Evolutionary conservation across 2,113 vertebrate genomes (phyloP), one percentile per base, ranked within the genome.

Genomic region (Laticauda laticaudata): DNA sequence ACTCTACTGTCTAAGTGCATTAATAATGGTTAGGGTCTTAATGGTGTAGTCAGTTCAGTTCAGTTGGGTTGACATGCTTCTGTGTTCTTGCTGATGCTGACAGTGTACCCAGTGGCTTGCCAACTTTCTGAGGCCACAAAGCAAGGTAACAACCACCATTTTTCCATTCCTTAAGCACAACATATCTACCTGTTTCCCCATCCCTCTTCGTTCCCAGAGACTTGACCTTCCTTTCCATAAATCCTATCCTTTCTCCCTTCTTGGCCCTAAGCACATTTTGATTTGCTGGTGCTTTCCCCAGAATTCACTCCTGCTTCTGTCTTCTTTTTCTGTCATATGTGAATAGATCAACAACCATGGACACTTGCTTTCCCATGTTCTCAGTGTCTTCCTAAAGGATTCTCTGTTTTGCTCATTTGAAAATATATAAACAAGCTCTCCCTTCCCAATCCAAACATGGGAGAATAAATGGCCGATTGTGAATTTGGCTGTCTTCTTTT

Each of bases 271-370:
- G 69, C 86, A 57, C 56, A n/a, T 69, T 85, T 85, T 59, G 26
- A 24, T 90, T 29, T 92, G 88, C 91, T 55, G 48, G 57, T 2
- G 45, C 57, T 45, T 69, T 54, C 48, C 51, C 75, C 23, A 29
- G 89, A 43, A 93, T 64, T 90, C 86, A 53, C 87, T 93, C 18
- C 91, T 53, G 91, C 24, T 81, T 64, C 91, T 75, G 56, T 23
- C 45, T 88, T 39, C n/a, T 5, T 56, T 87, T 87, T 59, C 20
- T 93, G 75, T 90, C 89, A 90, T 93, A 81, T 64, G n/a, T 90
- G 81, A 29, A 45, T n/a, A 86, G 89, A 57, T 48, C 88, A 64
- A 87, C 86, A 75, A 61, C 92, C 75, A 90, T 93, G 75, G 55
- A 86, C 48, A 23, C 88, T 45, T 81, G 56, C n/a, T 54, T 90